These are phyloP conservation scores for Sceloporus tristichus DNA, from an alignment of 2,113 vertebrate species.

Conservation along the genomic window DNA sequence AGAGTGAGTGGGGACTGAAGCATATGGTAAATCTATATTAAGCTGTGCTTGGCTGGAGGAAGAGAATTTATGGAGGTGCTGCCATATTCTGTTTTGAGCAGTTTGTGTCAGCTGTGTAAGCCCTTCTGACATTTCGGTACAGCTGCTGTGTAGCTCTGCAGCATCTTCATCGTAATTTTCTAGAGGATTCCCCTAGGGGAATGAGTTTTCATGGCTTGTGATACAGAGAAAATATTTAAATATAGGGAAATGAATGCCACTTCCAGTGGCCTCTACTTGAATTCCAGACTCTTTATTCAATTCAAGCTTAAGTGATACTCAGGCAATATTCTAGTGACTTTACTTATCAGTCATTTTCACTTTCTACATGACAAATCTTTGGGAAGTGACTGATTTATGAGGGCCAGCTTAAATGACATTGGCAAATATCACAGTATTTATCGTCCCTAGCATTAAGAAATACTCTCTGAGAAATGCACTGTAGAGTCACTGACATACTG, in stretches of 20 bases:
- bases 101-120: slow-evolving; percentile 86
- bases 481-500: neutral
- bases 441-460: neutral
- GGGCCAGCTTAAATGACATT: neutral
- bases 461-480: neutral
- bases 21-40: slow-evolving; percentile 87
- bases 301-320: neutral
- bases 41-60: slow-evolving; percentile 81
- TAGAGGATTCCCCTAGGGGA: slow-evolving; percentile 47
- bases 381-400: slow-evolving; percentile 27
- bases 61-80: slow-evolving; percentile 86
- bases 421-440: neutral
- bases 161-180: slow-evolving; percentile 43
- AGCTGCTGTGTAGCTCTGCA: slow-evolving; percentile 78
- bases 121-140: slow-evolving; percentile 87
- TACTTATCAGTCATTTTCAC: neutral
- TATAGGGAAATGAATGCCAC: neutral
- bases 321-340: neutral
- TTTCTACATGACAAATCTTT: neutral
- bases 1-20: slow-evolving; percentile 54
- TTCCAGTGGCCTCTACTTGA: neutral
- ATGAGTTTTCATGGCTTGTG: rapidly evolving
- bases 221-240: slow-evolving; percentile 7
- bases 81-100: slow-evolving; percentile 79
- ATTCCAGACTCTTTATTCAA: neutral